Evolutionary conservation across 35 echinoderm and acorn worm species (phyloP), one percentile per base, ranked within the genome.

Genomic region (Apostichopus californicus): DNA sequence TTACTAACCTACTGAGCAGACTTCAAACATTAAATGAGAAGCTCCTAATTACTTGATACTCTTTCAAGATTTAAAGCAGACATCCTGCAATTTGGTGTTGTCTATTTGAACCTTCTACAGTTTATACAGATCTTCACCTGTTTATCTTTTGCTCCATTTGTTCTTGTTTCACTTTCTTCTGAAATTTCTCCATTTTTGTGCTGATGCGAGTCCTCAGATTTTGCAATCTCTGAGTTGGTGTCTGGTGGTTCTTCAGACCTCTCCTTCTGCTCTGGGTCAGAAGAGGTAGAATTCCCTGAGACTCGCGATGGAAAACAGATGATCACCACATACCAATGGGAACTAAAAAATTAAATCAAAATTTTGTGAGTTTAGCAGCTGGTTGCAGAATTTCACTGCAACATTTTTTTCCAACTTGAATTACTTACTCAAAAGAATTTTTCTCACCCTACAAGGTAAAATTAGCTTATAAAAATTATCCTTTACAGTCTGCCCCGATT

Each of bases 301-400:
- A 90, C 87, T 54, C 84, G 57, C 53, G 94, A 94, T 64, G 96
- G 93, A 82, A 94, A 98, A 59, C 96, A 98, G 12, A 98, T 93
- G 52, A 98, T 89, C 5, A 94, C 96, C 14, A 98, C 93, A 82
- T 93, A 98, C 96, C 96, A 98, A 93, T 98, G 96, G 56, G 96
- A 87, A 84, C 96, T 98, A 82, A 25, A 75, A 46, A 56, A 54
- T 1, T n/a, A 85, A 84, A 7, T 46, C 34, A 46, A 46, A 46
- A 46, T 46, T 46, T 46, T 46, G 34, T 46, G 2, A 46, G 3
- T 46, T 46, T 46, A 46, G 2, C 34, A 46, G 3, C 34, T 46
- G 34, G 34, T 46, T 46, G 34, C 2, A 46, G 34, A 2, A 46
- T 46, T 46, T 46, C 34, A 46, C 3, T 46, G 34, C 34, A 46